phyloP scores from a whole-genome alignment of 2,797 vertebrate genomes.

The Myotis findleyi region DNA sequence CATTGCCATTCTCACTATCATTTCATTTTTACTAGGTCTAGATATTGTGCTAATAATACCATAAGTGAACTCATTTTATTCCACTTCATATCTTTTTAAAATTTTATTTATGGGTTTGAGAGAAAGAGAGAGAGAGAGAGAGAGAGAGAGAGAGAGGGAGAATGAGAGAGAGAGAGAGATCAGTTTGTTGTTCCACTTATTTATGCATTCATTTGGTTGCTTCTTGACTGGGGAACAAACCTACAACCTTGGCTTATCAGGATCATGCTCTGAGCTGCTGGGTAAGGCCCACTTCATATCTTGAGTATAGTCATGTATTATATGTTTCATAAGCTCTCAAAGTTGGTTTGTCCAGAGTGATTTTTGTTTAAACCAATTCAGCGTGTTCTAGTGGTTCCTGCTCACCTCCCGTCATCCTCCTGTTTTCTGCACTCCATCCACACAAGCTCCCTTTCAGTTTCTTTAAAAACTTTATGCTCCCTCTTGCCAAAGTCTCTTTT shows the following conservation, averaged over 20 bases:
- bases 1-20: neutral
- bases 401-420: neutral
- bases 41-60: neutral
- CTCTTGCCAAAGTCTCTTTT: neutral
- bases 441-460: neutral
- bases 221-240: neutral
- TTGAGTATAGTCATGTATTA: neutral
- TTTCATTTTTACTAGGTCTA: conserved; percentile 15
- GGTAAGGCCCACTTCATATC: neutral
- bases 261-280: neutral
- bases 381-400: neutral
- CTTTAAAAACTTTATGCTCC: neutral
- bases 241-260: neutral
- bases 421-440: neutral
- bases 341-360: neutral
- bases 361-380: neutral
- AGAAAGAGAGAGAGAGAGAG: no score
- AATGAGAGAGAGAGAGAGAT: neutral
- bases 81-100: neutral
- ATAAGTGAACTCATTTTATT: neutral
- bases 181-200: neutral
- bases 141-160: neutral
- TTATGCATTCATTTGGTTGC: neutral
- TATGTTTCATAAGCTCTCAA: neutral
- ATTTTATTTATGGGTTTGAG: neutral